Evolutionary conservation across 2,797 vertebrate genomes (phyloP).

Genomic region (Decapterus maruadsi): DNA sequence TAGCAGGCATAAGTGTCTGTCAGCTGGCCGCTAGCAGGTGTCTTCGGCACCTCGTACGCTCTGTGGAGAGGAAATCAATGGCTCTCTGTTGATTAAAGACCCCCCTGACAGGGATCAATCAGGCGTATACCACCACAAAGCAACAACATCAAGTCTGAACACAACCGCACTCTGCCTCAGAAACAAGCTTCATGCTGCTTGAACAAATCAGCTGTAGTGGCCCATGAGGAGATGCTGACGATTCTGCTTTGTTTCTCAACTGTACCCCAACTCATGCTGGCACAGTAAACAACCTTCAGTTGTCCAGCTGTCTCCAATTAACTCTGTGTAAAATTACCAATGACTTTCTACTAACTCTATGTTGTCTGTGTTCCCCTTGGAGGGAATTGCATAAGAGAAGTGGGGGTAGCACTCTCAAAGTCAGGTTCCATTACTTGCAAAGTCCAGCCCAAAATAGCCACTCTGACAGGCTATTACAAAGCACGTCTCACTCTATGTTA

Average conservation of each 20-base stretch:
- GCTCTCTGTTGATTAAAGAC: conserved; percentile 74
- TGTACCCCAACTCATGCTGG: conserved; percentile 22
- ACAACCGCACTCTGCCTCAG: conserved; percentile 16
- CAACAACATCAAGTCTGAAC: conserved; percentile 50
- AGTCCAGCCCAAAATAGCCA: conserved; percentile 57
- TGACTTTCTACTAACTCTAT: conserved; percentile 50
- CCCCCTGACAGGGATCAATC: conserved; percentile 73
- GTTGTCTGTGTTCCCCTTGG: conserved; percentile 48
- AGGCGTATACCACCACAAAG: conserved; percentile 39
- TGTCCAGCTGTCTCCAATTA: conserved; percentile 52
- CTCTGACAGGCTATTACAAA: conserved; percentile 48
- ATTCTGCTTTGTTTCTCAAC: conserved; percentile 41
- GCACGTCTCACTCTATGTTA: conserved; percentile 22
- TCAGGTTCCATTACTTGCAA: conserved; percentile 44
- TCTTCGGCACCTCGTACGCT: conserved; percentile 74
- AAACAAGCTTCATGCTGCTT: conserved; percentile 52
- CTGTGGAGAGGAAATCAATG: conserved; percentile 78
- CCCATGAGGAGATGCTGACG: conserved; percentile 38
- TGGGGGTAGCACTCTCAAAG: conserved; percentile 39
- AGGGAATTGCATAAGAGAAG: conserved; percentile 64
- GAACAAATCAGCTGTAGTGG: conserved; percentile 41
- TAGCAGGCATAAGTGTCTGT: conserved; percentile 78
- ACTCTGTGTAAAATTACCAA: conserved; percentile 49
- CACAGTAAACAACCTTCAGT: conserved; percentile 54
- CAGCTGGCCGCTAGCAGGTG: conserved; percentile 83